phyloP scores from a whole-genome alignment of 1,140 invertebrate species.

The Coptotermes formosanus region DNA sequence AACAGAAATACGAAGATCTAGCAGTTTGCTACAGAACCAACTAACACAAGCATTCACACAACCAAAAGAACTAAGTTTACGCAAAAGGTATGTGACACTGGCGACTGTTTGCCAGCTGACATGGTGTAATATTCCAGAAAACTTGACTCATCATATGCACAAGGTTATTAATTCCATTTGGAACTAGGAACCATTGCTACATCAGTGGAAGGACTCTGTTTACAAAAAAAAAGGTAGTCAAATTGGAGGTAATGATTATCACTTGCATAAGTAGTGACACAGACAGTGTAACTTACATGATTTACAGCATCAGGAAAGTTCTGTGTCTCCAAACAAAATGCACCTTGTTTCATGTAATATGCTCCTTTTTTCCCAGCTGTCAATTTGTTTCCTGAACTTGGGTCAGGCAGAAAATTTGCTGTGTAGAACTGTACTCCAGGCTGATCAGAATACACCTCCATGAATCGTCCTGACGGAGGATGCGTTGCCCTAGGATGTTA shows the following conservation, averaged over 20 bases:
- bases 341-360: conserved; percentile 73
- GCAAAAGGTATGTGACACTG: no score
- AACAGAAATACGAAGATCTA: no score
- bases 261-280: not conserved
- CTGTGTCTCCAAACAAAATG: conserved; percentile 88
- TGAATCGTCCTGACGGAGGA: conserved; percentile 62
- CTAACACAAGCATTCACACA: no score
- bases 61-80: no score
- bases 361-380: conserved; percentile 67
- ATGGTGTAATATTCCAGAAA: no score
- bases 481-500: conserved; percentile 60
- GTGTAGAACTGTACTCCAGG: conserved; percentile 92
- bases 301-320: conserved; percentile 90
- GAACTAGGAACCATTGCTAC: no score
- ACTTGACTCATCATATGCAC: no score
- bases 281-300: conserved; percentile 57
- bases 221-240: not conserved
- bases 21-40: no score
- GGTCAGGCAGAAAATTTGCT: conserved; percentile 61
- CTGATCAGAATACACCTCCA: conserved; percentile 81
- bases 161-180: no score
- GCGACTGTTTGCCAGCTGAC: no score
- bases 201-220: no score
- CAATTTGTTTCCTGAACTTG: conserved; percentile 35
- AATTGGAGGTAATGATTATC: not conserved